Percentiles rank a stretch among this genome's conserved stretches.
Evolutionary conservation across 2,113 vertebrate genomes (phyloP).

Genomic region (Charina bottae): DNA sequence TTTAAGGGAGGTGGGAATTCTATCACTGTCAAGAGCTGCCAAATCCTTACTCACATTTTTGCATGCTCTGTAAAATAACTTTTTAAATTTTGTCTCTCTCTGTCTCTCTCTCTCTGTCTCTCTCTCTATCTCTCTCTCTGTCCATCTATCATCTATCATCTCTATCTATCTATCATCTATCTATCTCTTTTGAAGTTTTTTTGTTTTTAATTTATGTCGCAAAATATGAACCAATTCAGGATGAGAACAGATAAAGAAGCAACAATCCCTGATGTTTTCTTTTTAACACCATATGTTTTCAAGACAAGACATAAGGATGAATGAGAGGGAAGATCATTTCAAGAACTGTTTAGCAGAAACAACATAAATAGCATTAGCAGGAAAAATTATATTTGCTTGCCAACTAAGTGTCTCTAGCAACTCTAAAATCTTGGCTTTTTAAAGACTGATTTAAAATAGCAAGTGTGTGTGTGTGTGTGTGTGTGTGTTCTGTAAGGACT

Average conservation of each 20-base stretch:
- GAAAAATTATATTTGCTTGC: background rate
- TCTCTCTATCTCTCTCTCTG: background rate
- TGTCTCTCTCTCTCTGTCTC: background rate
- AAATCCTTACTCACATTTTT: slow-evolving; percentile 50
- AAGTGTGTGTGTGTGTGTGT: background rate
- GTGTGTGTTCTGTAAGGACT: background rate
- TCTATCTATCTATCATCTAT: background rate
- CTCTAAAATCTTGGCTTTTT: background rate
- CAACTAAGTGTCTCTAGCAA: background rate
- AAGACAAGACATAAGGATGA: slow-evolving; percentile 27
- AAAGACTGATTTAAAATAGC: background rate
- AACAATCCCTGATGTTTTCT: background rate
- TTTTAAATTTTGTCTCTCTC: background rate
- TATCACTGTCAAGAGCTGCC: slow-evolving; percentile 56
- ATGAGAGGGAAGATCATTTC: background rate
- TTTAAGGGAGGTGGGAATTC: slow-evolving; percentile 52
- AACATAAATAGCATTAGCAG: background rate
- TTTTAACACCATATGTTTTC: slow-evolving; percentile 41
- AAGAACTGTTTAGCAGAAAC: slow-evolving; percentile 7
- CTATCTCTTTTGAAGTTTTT: background rate
- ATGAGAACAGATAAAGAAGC: background rate
- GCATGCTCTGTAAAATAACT: background rate
- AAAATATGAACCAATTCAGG: slow-evolving; percentile 25
- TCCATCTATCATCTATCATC: too few relatives aligned
- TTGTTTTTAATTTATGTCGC: slow-evolving; percentile 21